phyloP scores from a whole-genome alignment of 1,140 invertebrate genomes.

The Bombus huntii region DNA sequence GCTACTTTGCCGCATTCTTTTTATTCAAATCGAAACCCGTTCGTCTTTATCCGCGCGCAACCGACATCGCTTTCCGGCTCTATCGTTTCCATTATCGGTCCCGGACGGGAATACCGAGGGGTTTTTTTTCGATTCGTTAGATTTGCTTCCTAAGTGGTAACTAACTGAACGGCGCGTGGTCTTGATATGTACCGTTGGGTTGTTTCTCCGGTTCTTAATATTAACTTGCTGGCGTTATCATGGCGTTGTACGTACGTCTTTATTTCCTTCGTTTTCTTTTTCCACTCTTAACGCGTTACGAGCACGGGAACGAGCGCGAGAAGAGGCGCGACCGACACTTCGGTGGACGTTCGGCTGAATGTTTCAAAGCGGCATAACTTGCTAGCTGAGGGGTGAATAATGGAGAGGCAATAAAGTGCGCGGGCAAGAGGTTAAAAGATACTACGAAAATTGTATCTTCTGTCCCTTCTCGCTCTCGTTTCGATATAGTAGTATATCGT shows the following conservation, averaged over 20 bases:
- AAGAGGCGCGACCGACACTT: conserved; percentile 43
- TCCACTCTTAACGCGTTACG: conserved; percentile 20
- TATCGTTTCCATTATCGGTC: neutral
- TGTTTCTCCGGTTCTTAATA: neutral
- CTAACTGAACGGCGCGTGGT: too few species aligned
- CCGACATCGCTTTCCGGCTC: neutral
- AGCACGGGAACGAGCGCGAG: conserved; percentile 9
- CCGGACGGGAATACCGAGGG: neutral
- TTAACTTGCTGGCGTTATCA: neutral
- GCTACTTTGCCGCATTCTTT: conserved; percentile 42
- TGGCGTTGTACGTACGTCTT: neutral
- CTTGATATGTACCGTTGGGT: neutral
- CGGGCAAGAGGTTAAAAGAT: conserved; percentile 40
- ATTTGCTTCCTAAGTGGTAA: too few species aligned
- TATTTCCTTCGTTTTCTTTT: neutral
- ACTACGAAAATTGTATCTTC: conserved; percentile 30
- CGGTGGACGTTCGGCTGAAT: conserved; percentile 39
- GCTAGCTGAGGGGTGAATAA: conserved; percentile 37
- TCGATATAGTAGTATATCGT: too few species aligned
- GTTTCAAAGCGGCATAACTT: conserved; percentile 41
- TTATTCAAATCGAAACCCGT: conserved; percentile 16
- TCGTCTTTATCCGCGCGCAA: conserved; percentile 11
- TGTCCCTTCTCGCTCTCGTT: neutral
- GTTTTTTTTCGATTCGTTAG: neutral
- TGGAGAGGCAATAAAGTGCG: conserved; percentile 35